Evolutionary conservation across 2,888 invertebrate genomes (phyloP), one percentile per base, ranked within the genome.

Genomic region (Lissonota sp.): DNA sequence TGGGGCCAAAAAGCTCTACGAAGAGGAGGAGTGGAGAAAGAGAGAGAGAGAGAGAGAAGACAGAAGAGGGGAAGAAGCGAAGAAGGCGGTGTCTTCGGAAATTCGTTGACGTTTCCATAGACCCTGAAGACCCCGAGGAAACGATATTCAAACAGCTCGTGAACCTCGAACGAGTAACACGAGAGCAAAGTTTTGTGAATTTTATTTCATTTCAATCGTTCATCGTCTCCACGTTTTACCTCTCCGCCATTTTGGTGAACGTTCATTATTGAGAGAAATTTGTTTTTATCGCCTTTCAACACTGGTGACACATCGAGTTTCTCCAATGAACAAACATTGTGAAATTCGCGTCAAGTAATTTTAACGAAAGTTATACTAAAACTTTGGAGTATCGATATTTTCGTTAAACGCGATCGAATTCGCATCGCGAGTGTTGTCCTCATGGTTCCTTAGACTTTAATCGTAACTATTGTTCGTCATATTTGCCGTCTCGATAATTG

Each of bases 121-220:
- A 26, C 26, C 26, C 26, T 26, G 79, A 79, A 85, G 84, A 84
- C 79, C 51, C 55, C 67, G 70, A 55, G 40, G 67, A 67, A 51
- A 72, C 80, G 76, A 80, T 49, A 26, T 57, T 37, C 87, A 88
- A 86, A 88, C 83, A 82, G 81, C 80, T 86, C 82, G 80, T 79
- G 80, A 83, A 80, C 78, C 76, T 82, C 81, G 81, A 67, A 70
- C 80, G 71, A 75, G 67, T 63, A 70, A 77, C 71, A 75, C 82
- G 57, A 57, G 55, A 57, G 14, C 6, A 53, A 53, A 14, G 14
- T 51, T 26, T 53, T 5, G 53, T 12, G 12, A 44, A 44, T 6
- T 53, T 12, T 53, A 7, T 40, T n/a, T n/a, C n/a, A n/a, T n/a
- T n/a, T 14, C 55, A 37, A 7, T 57, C 44, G 6, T n/a, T 14